Base-by-base conservation (phyloP, 2,888 invertebrate genomes). In the Oxytorus armatus region DNA sequence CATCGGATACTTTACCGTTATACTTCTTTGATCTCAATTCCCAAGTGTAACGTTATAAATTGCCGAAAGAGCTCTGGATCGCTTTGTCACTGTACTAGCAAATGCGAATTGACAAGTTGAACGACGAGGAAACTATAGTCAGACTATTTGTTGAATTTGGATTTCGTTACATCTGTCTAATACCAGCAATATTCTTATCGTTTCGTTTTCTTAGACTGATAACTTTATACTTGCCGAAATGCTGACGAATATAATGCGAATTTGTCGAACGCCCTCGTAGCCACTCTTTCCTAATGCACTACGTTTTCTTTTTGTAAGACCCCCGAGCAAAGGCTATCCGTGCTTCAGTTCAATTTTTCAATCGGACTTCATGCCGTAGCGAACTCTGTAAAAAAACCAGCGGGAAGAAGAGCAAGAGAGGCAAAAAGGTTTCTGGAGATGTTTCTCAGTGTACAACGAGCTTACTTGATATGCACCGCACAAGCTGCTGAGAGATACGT, bases 11-110 rank as follows among this genome's bases (percentile, higher is more conserved):
- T 79, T 70, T 44, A 4, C 8, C 18, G n/a, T 53, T 14, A 47
- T 55, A 66, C 23, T 77, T 77, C 73, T 72, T 68, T 23, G 39
- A 36, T 51, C 39, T 53, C 51, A 77, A 70, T 73, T 59, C 53
- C 23, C 55, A 42, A 47, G 11, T 29, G 39, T 33, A 39, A 59
- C 47, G 70, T 75, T 25, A 79, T 63, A 76, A 75, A 70, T 79
- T 59, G 51, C 33, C 16, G n/a, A 3, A 18, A 68, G 42, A 53
- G 73, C 36, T 44, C 16, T 55, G 44, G 39, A 51, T 68, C 51
- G 68, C 25, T 61, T 49, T 51, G 55, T 44, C 44, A 77, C 51
- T 29, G 63, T 25, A 25, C 29, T 5, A 5, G 0, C 29, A n/a
- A 76, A 53, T 66, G 36, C 44, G 21, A 75, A 69, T 44, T 76